Base-by-base conservation (phyloP, 2,797 vertebrate species). In the Danio aesculapii region DNA sequence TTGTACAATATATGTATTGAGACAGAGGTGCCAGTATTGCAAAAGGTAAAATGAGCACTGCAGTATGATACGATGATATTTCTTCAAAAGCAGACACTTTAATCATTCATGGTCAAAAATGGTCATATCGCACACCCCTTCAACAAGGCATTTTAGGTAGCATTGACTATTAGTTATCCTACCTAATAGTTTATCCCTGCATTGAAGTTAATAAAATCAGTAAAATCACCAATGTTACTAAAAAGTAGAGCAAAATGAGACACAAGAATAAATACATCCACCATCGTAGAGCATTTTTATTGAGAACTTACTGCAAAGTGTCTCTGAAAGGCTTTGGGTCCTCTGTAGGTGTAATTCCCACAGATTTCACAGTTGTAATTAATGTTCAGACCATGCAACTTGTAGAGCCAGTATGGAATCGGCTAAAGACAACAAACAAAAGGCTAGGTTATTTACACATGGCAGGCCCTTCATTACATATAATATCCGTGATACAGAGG, bases 321-420 rank as follows among this genome's bases (percentile, higher is more conserved):
- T 46, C 98, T 93, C 91, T 99, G 98, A 88, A 99, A 99, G 16
- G 98, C 98, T 84, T 99, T 99, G 81, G 98, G 98, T 49, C 98
- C 98, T 61, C 97, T 90, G 94, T 99, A 99, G 0, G 97, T 99
- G 91, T 98, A 99, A 92, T 99, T 99, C 4, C 98, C 97, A 85
- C 98, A 99, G 57, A 99, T 99, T 93, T 99, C 98, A 92, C 98
- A 99, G 88, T 99, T 99, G 93, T 99, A 99, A 92, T 99, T 99
- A 93, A 99, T 99, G 89, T 99, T 99, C 55, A 99, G 91, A 0
- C 98, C 97, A 0, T 99, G 98, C 1, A 98, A 92, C 84, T 99
- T 99, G 50, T 99, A 99, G 3, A 99, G 82, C 97, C 98, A 99
- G 91, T 99, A 98, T 0, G 98, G 98, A 67, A 99, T 99, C 0